Conservation (phyloP, 1,140 invertebrate genomes). For the Drosophila subpulchrella region DNA sequence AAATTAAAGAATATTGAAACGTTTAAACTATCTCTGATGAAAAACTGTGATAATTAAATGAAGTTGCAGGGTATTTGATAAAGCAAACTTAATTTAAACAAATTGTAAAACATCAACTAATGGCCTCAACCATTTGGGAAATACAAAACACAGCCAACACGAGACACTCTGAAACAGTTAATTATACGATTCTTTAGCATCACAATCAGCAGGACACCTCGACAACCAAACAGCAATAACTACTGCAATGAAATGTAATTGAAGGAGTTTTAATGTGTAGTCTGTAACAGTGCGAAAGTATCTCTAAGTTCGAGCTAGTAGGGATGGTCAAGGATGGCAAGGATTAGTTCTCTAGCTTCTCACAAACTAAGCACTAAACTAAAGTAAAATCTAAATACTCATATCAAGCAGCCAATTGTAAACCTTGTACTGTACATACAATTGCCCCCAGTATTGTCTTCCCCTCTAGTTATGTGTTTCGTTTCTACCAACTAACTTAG, state of each 20-base stretch:
- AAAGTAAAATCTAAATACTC: slow-evolving; percentile 40
- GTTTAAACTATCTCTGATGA: slow-evolving; percentile 81
- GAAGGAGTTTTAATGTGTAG: slow-evolving; percentile 48
- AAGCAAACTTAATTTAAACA: slow-evolving; percentile 66
- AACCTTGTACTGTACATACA: slow-evolving; percentile 44
- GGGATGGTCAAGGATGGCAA: slow-evolving; percentile 16
- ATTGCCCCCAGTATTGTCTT: slow-evolving; percentile 62
- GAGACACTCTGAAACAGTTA: slow-evolving; percentile 31
- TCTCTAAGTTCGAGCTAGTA: slow-evolving; percentile 35
- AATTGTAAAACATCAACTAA: slow-evolving; percentile 61
- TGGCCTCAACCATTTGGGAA: slow-evolving; percentile 33
- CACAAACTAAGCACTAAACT: slow-evolving; percentile 38
- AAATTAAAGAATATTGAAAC: slow-evolving; percentile 44
- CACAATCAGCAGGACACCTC: slow-evolving; percentile 42
- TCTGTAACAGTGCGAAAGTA: slow-evolving; percentile 21
- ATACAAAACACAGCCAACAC: slow-evolving; percentile 26
- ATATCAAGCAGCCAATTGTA: slow-evolving; percentile 63
- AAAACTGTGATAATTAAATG: slow-evolving; percentile 84
- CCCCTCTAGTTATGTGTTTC: slow-evolving; percentile 30
- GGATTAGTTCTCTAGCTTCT: slow-evolving; percentile 35
- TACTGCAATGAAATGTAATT: slow-evolving; percentile 72
- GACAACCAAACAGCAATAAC: slow-evolving; percentile 64
- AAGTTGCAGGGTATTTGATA: slow-evolving; percentile 84
- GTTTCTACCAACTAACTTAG: slow-evolving; percentile 25
- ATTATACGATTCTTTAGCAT: slow-evolving; percentile 44